Evolutionary conservation across 2,888 invertebrate species (phyloP), one percentile per base, ranked within the genome.

Genomic region (Sinodicranocentrus sp.): DNA sequence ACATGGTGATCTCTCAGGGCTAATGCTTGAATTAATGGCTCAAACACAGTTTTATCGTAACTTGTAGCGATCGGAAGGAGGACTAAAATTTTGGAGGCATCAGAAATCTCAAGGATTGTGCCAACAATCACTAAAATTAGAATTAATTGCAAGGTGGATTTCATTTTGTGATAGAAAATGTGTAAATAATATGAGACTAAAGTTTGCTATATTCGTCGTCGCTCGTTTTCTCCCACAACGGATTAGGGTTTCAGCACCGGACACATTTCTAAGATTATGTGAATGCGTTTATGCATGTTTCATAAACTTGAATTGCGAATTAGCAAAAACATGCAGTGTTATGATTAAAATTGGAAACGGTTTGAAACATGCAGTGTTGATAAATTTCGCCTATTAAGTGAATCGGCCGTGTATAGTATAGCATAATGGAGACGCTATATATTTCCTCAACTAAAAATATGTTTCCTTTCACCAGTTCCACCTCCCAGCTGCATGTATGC

Each of bases 1-100:
- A 93, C 91, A 87, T 92, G 91, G 85, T 93, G 92, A 0, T 92
- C 92, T 65, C 91, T 90, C 19, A 90, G 88, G 8, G 92, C 92
- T 68, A 93, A 79, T 82, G 92, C 92, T 61, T 92, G 87, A 1
- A 92, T 91, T 28, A 93, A 90, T 0, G 92, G 86, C 1, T 80
- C 79, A 28, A 86, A 87, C 23, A 88, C 84, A 52, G 79, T 76
- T 39, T 78, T 82, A 5, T 87, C 76, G 26, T 82, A 83, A 52
- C 76, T 82, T 1, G 85, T 67, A 8, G 86, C 86, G 13, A 88
- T 75, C 10, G 88, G 88, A 13, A 86, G 82, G 8, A 88, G 84
- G 52, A 88, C 79, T 1, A 88, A 71, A 15, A 87, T 85, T 48
- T 79, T 87, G 17, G 75, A 75, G 19, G 44, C 75, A 33, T 28